Conservation (phyloP, 2,888 invertebrate species). For the Nomada hirtipes region DNA sequence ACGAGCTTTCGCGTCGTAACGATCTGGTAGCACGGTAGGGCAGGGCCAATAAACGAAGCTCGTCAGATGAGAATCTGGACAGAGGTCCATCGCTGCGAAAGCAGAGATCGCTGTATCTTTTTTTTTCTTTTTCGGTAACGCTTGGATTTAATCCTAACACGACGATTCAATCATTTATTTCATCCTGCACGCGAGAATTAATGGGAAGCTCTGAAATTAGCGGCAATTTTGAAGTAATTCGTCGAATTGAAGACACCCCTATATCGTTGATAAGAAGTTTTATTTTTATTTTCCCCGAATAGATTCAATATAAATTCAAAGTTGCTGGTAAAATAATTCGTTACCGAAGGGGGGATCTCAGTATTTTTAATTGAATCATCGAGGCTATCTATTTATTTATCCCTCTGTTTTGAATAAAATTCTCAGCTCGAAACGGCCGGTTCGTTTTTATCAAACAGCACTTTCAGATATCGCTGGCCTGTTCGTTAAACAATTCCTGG, state of each 20-base stretch:
- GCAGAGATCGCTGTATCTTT: conserved; percentile 34
- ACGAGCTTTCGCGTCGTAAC: conserved; percentile 57
- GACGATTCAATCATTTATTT: background rate
- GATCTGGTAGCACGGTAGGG: conserved; percentile 52
- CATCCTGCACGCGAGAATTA: too few relatives aligned
- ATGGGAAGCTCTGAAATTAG: too few relatives aligned
- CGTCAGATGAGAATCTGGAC: conserved; percentile 55
- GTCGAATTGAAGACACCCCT: too few relatives aligned
- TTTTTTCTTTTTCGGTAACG: conserved; percentile 7
- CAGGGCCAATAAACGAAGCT: conserved; percentile 57
- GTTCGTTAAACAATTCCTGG: conserved; percentile 54
- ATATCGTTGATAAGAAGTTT: background rate
- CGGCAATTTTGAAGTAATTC: too few relatives aligned
- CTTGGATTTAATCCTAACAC: background rate
- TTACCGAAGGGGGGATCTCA: too few relatives aligned
- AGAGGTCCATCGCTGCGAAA: conserved; percentile 28
- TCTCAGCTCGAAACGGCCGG: background rate
- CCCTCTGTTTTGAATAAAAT: background rate
- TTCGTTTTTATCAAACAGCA: conserved; percentile 24
- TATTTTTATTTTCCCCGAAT: background rate
- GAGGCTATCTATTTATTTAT: background rate
- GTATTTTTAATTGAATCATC: too few relatives aligned
- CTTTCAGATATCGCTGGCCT: conserved; percentile 3
- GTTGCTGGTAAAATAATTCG: too few relatives aligned
- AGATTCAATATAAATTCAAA: too few relatives aligned